These are phyloP conservation scores for Drosophila demipolita DNA, from an alignment of 2,888 invertebrate genomes.

Conservation along the genomic window DNA sequence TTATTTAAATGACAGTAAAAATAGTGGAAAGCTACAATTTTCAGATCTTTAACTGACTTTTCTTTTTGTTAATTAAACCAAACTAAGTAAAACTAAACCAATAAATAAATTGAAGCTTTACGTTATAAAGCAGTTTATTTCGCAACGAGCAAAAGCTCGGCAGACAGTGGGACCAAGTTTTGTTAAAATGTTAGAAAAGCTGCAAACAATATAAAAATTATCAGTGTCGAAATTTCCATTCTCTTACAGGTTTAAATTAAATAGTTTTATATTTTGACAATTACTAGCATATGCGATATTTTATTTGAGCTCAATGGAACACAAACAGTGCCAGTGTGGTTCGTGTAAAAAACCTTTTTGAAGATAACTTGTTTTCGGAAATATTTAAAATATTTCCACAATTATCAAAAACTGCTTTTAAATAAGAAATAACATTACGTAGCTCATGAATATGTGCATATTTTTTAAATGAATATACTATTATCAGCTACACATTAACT, in stretches of 20 bases:
- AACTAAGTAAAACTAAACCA: neutral
- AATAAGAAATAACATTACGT: slow-evolving; percentile 12
- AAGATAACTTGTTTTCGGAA: neutral
- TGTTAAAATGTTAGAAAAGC: neutral
- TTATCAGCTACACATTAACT: slow-evolving; percentile 22
- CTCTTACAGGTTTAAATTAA: neutral
- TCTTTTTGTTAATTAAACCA: neutral
- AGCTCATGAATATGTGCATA: slow-evolving; percentile 28
- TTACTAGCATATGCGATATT: neutral
- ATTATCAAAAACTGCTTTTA: neutral
- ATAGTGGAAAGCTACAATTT: slow-evolving; percentile 37
- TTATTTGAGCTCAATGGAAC: neutral
- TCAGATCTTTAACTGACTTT: slow-evolving; percentile 1
- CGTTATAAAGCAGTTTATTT: slow-evolving; percentile 7
- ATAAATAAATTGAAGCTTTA: neutral
- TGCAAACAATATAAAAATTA: neutral
- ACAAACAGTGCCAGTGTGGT: neutral
- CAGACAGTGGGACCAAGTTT: neutral
- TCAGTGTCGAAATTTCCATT: neutral
- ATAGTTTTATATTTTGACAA: neutral
- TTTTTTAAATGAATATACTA: slow-evolving; percentile 21
- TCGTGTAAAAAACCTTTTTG: neutral
- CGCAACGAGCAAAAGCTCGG: slow-evolving; percentile 8
- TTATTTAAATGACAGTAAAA: slow-evolving; percentile 13
- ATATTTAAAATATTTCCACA: neutral